Percentiles rank a stretch among this genome's conserved stretches.
Evolutionary conservation across 2,888 invertebrate species (phyloP).

Genomic region (Pocota personata): DNA sequence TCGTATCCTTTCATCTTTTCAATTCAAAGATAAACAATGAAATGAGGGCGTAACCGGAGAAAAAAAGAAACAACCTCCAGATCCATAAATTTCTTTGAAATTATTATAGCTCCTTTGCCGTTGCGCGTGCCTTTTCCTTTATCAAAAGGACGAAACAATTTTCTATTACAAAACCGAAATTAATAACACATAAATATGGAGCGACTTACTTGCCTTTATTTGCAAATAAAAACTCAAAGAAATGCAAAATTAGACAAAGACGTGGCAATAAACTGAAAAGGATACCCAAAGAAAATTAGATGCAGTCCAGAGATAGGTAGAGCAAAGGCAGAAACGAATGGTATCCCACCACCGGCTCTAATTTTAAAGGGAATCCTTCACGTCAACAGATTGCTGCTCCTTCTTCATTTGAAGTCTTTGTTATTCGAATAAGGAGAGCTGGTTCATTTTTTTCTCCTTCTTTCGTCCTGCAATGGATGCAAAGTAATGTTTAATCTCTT

Average conservation of each 20-base stretch:
- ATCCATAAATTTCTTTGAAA: slow-evolving; percentile 50
- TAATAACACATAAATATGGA: slow-evolving; percentile 53
- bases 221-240: slow-evolving; percentile 28
- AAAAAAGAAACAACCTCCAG: neutral
- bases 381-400: slow-evolving; percentile 10
- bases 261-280: slow-evolving; percentile 37
- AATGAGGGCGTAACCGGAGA: neutral
- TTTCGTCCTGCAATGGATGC: slow-evolving; percentile 34
- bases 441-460: slow-evolving; percentile 2
- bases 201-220: slow-evolving; percentile 31
- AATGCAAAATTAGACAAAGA: slow-evolving; percentile 49
- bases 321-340: slow-evolving; percentile 11
- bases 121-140: neutral
- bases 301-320: slow-evolving; percentile 41
- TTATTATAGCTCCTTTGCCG: slow-evolving; percentile 11
- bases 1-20: slow-evolving; percentile 1
- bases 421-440: neutral
- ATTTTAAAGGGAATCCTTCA: slow-evolving; percentile 36
- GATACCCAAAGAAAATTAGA: slow-evolving; percentile 52
- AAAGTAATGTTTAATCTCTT: slow-evolving; percentile 38
- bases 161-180: slow-evolving; percentile 36
- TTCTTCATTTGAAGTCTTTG: slow-evolving; percentile 40
- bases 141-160: slow-evolving; percentile 23
- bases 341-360: slow-evolving; percentile 24
- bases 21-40: slow-evolving; percentile 15